Base-by-base conservation (phyloP, 1,140 invertebrate genomes). In the Hyles vespertilio region DNA sequence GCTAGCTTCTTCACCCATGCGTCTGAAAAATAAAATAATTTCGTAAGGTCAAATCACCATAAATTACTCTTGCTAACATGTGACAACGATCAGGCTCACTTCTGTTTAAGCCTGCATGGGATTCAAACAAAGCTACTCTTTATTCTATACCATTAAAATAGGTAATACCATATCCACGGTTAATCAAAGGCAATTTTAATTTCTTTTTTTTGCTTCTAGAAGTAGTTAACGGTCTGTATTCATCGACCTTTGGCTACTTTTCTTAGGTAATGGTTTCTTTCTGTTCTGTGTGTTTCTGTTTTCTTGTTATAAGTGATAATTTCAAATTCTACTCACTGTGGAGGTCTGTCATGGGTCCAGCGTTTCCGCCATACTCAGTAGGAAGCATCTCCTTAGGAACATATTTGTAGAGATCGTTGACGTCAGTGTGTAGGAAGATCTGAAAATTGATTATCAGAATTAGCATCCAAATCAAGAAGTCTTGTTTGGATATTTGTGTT, bases 371-470 rank as follows among this genome's bases (percentile, higher is more conserved):
- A 68, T 96, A 96, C 74, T 96, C 95, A 40, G 90, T 82, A 0
- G 95, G 95, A 48, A 96, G 78, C 69, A 96, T 93, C 51, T 95
- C 94, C 71, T 92, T 93, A 0, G 95, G 95, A 49, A 96, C 89
- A 61, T 93, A 91, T 65, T 96, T 93, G 77, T 96, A 94, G 3
- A 97, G 89, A 1, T 93, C 93, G 49, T 94, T 93, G 12, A 94
- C 71, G 57, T 93, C 91, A 45, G 91, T 92, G 74, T 96, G 95
- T 45, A 96, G 92, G 74, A 93, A 93, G 70, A 97, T 95, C 89
- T 88, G 63, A 22, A 76, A 76, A 56, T 60, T 2, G 7, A 59
- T 22, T 48, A 11, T 48, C 22, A 22, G 22, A 22, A 22, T 11
- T 48, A 48, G 5, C 3, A 47, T 47, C 22, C 0, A 22, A 22